Evolutionary conservation across 2,113 vertebrate genomes (phyloP).

Genomic region (Orthonyx spaldingii): DNA sequence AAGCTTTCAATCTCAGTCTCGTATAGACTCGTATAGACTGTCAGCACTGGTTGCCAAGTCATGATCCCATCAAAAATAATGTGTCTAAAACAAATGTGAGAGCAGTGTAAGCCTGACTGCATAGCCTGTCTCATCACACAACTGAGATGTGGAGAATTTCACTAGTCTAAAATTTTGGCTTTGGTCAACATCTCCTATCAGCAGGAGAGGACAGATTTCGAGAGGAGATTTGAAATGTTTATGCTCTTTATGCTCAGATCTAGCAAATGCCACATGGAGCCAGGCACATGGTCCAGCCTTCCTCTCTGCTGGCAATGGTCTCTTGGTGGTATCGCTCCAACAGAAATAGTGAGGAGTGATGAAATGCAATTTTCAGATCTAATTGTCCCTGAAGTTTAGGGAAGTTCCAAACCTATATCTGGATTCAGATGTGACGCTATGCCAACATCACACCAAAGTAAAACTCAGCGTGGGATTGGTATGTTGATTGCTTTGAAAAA

Average conservation of each 20-base stretch:
- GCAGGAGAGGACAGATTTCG: neutral
- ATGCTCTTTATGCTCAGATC: neutral
- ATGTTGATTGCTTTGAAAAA: neutral
- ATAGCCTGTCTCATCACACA: neutral
- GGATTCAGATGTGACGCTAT: neutral
- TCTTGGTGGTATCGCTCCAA: neutral
- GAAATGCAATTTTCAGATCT: neutral
- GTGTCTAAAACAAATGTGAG: neutral
- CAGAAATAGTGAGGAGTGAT: neutral
- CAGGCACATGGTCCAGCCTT: neutral
- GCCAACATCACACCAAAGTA: neutral
- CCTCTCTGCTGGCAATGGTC: neutral
- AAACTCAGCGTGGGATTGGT: neutral
- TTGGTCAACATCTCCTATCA: neutral
- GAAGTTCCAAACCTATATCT: neutral
- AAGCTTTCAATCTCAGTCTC: neutral
- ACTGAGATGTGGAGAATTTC: neutral
- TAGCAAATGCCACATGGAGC: neutral
- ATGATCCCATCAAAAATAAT: neutral
- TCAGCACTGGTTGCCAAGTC: neutral
- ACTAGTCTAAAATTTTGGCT: neutral
- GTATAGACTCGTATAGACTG: neutral
- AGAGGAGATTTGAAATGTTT: neutral
- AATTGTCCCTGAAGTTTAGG: neutral
- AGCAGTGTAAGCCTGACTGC: neutral